Evolutionary conservation across 2,888 invertebrate species (phyloP).

Genomic region (Hirtodrosophila trivittata): DNA sequence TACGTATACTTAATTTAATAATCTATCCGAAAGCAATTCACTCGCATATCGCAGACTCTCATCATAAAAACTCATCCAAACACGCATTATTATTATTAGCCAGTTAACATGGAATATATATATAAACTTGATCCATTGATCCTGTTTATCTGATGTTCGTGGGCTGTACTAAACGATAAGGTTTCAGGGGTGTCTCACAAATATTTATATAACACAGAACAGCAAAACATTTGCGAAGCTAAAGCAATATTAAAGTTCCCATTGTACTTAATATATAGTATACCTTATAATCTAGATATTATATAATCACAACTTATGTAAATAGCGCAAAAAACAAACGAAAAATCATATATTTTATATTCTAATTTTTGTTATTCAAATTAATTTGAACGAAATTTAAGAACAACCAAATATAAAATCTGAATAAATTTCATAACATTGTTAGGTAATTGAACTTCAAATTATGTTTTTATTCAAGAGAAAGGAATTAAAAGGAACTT

Average conservation of each 20-base stretch:
- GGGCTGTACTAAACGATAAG: constrained; percentile 46
- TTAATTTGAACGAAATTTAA: constrained; percentile 30
- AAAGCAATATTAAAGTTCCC: constrained; percentile 6
- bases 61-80: constrained; percentile 39
- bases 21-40: constrained; percentile 73
- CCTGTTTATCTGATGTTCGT: neutral
- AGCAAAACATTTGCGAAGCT: constrained; percentile 43
- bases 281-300: too few species aligned
- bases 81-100: constrained; percentile 18
- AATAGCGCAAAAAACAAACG: constrained; percentile 37
- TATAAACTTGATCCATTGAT: neutral
- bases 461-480: too few species aligned
- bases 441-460: neutral
- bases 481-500: too few species aligned
- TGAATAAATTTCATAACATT: constrained; percentile 36
- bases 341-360: constrained; percentile 3
- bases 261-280: too few species aligned
- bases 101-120: constrained; percentile 5
- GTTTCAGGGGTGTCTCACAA: constrained; percentile 74
- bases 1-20: constrained; percentile 73
- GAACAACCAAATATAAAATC: constrained; percentile 48
- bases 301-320: constrained; percentile 35
- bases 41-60: constrained; percentile 76
- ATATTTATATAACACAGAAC: constrained; percentile 72
- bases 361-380: constrained; percentile 14